Conservation (phyloP, 2,113 vertebrate genomes). For the Hippocampus mohnikei region DNA sequence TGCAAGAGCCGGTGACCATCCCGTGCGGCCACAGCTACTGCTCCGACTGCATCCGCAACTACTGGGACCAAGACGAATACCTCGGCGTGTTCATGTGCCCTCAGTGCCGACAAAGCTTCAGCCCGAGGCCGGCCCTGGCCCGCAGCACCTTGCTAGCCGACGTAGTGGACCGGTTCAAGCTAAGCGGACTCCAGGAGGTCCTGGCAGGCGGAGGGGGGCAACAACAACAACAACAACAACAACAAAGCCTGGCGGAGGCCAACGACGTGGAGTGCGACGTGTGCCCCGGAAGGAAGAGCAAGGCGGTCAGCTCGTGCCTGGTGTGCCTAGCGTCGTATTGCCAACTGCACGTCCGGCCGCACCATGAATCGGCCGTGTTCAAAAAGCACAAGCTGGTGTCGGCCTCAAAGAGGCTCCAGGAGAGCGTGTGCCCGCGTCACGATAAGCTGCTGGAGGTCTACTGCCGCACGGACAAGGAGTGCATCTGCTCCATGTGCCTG, state of each 20-base stretch:
- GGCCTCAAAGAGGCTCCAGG: conserved; percentile 61
- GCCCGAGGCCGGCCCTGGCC: conserved; percentile 67
- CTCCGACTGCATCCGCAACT: conserved; percentile 64
- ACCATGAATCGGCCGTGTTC: conserved; percentile 87
- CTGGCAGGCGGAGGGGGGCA: not conserved
- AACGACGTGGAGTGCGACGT: conserved; percentile 81
- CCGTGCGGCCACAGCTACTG: conserved; percentile 77
- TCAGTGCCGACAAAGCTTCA: conserved; percentile 71
- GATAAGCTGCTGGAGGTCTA: conserved; percentile 76
- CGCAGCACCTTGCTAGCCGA: conserved; percentile 75
- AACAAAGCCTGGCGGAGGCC: conserved; percentile 46
- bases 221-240: not conserved
- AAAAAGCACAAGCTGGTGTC: conserved; percentile 87
- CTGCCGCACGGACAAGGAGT: conserved; percentile 69
- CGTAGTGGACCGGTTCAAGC: conserved; percentile 69
- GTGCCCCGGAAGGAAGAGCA: conserved; percentile 84
- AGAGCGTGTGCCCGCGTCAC: conserved; percentile 67
- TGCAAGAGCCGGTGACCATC: conserved; percentile 69
- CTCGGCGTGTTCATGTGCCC: conserved; percentile 68
- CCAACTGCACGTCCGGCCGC: conserved; percentile 88
- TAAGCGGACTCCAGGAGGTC: conserved; percentile 41
- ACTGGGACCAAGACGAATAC: conserved; percentile 74
- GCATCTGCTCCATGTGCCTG: conserved; percentile 76
- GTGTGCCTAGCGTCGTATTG: conserved; percentile 95
- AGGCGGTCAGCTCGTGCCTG: conserved; percentile 87